Evolutionary conservation across 1,140 invertebrate genomes (phyloP).

Genomic region (Atta texana): DNA sequence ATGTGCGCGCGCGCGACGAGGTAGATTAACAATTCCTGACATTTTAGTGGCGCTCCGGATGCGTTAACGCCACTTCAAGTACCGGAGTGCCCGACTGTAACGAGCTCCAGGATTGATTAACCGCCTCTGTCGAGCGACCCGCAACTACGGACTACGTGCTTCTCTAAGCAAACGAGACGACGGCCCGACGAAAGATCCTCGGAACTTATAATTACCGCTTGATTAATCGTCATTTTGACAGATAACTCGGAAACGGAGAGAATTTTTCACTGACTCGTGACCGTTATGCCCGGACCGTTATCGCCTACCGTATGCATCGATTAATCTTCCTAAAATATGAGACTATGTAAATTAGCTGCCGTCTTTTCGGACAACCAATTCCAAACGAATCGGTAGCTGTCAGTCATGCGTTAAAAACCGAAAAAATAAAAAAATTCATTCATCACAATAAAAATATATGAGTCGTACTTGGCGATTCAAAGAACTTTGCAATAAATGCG

Average conservation of each 20-base stretch:
- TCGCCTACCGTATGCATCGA: slow-evolving; percentile 26
- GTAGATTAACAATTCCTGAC: slow-evolving; percentile 79
- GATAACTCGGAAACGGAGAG: slow-evolving; percentile 59
- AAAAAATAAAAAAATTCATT: slow-evolving; percentile 10
- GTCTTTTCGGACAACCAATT: slow-evolving; percentile 14
- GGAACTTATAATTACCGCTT: slow-evolving; percentile 70
- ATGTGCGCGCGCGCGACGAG: not conserved
- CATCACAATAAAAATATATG: slow-evolving; percentile 13
- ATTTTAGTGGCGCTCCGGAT: slow-evolving; percentile 73
- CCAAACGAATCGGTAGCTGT: slow-evolving; percentile 1
- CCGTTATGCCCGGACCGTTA: not conserved
- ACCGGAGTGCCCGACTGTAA: slow-evolving; percentile 71
- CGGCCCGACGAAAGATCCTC: slow-evolving; percentile 69
- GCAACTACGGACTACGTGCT: slow-evolving; percentile 61
- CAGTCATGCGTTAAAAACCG: not conserved
- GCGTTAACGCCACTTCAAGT: slow-evolving; percentile 71
- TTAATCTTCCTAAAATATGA: slow-evolving; percentile 60
- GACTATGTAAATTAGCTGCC: slow-evolving; percentile 48
- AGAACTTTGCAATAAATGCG: not conserved
- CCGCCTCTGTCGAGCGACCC: slow-evolving; percentile 69
- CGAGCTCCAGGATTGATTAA: slow-evolving; percentile 82
- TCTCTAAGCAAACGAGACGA: slow-evolving; percentile 72
- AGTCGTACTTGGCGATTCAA: not conserved
- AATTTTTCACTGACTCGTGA: slow-evolving; percentile 46
- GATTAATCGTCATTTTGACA: slow-evolving; percentile 75